Conservation (phyloP, 1,140 invertebrate species). For the Hycleus cichorii region DNA sequence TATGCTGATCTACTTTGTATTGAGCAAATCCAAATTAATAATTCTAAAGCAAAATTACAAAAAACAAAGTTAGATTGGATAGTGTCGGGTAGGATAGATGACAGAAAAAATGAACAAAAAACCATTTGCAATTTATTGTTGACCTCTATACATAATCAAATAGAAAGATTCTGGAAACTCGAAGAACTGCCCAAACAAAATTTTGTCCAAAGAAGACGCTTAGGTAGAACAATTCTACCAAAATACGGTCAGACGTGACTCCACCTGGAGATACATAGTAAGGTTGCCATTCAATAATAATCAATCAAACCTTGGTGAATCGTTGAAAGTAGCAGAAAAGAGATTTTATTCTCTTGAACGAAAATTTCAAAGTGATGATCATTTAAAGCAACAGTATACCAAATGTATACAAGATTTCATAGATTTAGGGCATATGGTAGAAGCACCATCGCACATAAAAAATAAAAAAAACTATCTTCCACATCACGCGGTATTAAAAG, state of each 20-base stretch:
- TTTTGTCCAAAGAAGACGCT: background rate
- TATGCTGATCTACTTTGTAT: background rate
- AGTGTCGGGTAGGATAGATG: background rate
- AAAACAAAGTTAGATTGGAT: too few relatives aligned
- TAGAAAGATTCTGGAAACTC: background rate
- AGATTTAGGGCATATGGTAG: background rate
- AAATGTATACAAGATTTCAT: background rate
- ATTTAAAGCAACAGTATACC: background rate
- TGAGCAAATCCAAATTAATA: background rate
- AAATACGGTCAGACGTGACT: background rate
- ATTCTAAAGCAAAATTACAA: too few relatives aligned
- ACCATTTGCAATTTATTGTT: background rate
- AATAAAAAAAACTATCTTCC: constrained; percentile 30
- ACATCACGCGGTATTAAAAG: constrained; percentile 33
- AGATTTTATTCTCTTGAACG: background rate
- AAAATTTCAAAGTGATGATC: background rate
- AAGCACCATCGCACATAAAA: too few relatives aligned
- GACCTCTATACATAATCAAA: background rate
- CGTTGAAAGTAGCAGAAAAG: background rate
- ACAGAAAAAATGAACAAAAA: background rate
- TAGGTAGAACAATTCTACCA: background rate
- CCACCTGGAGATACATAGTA: constrained; percentile 1
- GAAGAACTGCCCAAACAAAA: background rate
- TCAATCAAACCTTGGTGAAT: background rate
- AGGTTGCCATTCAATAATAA: constrained; percentile 2